Evolutionary conservation across 2,888 invertebrate species (phyloP), one percentile per base, ranked within the genome.

Genomic region (Dynastes hyllus): DNA sequence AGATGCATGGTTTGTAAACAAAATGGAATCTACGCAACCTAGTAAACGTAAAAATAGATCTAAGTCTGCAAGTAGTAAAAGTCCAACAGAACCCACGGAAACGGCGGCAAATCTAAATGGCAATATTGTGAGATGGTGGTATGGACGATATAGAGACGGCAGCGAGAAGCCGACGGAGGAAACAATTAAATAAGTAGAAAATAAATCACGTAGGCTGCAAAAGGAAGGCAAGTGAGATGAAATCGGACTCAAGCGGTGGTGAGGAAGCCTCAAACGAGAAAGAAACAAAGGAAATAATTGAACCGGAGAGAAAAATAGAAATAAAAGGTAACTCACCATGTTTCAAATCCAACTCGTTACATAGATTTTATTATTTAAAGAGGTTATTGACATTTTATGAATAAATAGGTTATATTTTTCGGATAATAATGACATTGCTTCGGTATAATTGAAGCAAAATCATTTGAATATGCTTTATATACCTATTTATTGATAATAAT

Each of bases 51-150:
- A 77, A 78, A 80, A 65, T 77, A 73, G 80, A 65, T 71, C 77
- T 45, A 80, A 80, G 67, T 78, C 77, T 37, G 45, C 71, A 77
- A 71, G 40, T 66, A 66, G 67, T 22, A 80, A 80, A 61, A 75
- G 61, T 63, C 58, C 69, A 37, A 67, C 63, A 32, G 79, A 76
- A 45, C 16, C 63, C 13, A n/a, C 76, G 76, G 83, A 83, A 83
- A 81, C 81, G 82, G 83, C 83, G 83, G 82, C 82, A 83, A 83
- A 83, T 78, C 78, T 81, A 55, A 82, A 83, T 61, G 83, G 82
- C n/a, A n/a, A n/a, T n/a, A n/a, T n/a, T n/a, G n/a, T n/a, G n/a
- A 80, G 80, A 80, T 76, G 80, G 80, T 69, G 80, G 66, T 80
- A 51, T 61, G 22, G 76, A 76, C 6, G 80, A n/a, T n/a, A n/a